Evolutionary conservation across 1,140 invertebrate species (phyloP), one percentile per base, ranked within the genome.

Genomic region (Megathymus violae): DNA sequence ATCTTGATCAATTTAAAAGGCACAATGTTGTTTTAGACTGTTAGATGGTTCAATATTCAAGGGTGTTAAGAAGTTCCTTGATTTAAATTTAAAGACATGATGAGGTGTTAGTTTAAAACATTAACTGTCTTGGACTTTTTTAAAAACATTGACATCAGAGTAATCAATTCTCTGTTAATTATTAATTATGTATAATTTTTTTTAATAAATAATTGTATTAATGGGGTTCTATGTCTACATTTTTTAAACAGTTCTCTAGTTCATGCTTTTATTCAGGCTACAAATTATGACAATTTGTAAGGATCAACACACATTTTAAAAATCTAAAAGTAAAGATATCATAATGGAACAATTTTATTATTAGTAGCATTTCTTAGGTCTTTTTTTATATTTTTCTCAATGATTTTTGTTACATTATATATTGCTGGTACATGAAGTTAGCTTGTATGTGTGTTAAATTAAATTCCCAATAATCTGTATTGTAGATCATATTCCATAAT

Each of bases 1-100:
- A 70, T 17, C 68, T 51, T 73, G 85, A 90, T 70, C 66, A 77
- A 48, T 77, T 82, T 25, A 88, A 88, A 76, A 80, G 77, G 62
- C 80, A 82, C 36, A 88, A 71, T 81, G 68, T 56, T 50, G 41
- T 76, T 27, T 62, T 71, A 43, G 67, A 70, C n/a, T 58, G 48
- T 27, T 46, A 38, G 47, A 40, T 2, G 9, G 3, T 51, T 15
- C 31, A 10, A 22, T 10, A 41, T 27, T 25, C n/a, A n/a, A 13
- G 9, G 27, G 14, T 46, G 54, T 51, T 43, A 22, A 22, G 19
- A 22, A 61, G 64, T 64, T 61, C 34, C 22, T 63, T 56, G 36
- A 51, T 60, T 22, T 5, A 58, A 31, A 46, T 10, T 17, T 44
- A 25, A n/a, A n/a, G n/a, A n/a, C n/a, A n/a, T n/a, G n/a, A n/a